Percentiles rank a stretch among this genome's conserved stretches.
Evolutionary conservation across 2,888 invertebrate species (phyloP).

Genomic region (Malthinus seriepunctatus): DNA sequence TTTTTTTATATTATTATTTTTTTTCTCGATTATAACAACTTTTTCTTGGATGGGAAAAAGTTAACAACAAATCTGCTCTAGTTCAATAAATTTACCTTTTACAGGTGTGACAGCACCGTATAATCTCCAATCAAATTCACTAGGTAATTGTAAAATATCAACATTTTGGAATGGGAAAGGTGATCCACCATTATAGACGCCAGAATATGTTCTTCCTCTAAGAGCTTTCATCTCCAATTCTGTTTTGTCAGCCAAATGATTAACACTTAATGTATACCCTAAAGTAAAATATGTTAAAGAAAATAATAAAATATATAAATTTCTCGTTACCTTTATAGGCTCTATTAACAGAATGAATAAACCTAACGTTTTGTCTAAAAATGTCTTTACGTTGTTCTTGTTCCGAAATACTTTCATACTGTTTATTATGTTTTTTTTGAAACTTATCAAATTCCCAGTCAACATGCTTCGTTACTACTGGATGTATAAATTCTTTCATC

Average conservation of each 20-base stretch:
- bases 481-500: constrained; percentile 87
- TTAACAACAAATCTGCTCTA: no score
- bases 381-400: constrained; percentile 71
- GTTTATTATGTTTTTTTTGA: constrained; percentile 69
- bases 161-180: constrained; percentile 74
- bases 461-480: constrained; percentile 69
- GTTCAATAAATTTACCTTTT: constrained; percentile 63
- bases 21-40: no score
- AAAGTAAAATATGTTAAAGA: constrained; percentile 41
- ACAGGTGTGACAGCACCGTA: constrained; percentile 93
- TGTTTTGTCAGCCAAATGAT: constrained; percentile 85
- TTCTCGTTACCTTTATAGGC: constrained; percentile 61
- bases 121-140: constrained; percentile 86
- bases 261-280: constrained; percentile 76
- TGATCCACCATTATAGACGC: constrained; percentile 73
- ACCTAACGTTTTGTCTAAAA: constrained; percentile 87
- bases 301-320: constrained; percentile 59
- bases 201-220: constrained; percentile 68
- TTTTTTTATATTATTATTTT: no score
- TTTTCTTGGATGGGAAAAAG: no score
- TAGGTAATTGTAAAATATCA: constrained; percentile 65
- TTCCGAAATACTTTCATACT: constrained; percentile 68
- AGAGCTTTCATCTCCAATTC: constrained; percentile 76
- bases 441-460: constrained; percentile 77
- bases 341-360: constrained; percentile 48